phyloP scores from a whole-genome alignment of 2,113 vertebrate genomes.

The Suricata suricatta region DNA sequence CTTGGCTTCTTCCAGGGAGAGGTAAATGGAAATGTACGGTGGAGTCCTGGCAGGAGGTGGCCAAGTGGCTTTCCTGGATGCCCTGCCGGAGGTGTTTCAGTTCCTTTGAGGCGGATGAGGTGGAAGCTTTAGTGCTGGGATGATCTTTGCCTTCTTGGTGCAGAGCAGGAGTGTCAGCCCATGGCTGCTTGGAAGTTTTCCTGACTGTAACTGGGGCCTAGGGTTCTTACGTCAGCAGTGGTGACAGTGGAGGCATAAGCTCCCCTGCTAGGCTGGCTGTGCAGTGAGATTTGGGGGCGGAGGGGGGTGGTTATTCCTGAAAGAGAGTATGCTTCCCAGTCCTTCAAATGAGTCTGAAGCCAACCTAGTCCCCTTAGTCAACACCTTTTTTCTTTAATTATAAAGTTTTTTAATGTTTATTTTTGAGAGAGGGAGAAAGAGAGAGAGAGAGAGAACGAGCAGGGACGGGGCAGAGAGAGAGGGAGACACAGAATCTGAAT shows the following conservation, averaged over 20 bases:
- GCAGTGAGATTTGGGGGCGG: background rate
- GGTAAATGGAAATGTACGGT: background rate
- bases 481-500: too few relatives aligned
- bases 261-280: background rate
- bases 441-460: too few relatives aligned
- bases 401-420: too few relatives aligned
- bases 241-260: background rate
- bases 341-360: background rate
- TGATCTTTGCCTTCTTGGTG: background rate
- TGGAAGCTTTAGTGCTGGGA: background rate
- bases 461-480: too few relatives aligned
- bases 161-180: background rate
- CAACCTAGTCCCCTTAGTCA: background rate
- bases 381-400: too few relatives aligned
- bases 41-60: background rate
- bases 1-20: background rate
- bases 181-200: background rate
- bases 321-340: background rate
- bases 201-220: background rate
- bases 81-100: rapidly evolving
- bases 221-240: background rate
- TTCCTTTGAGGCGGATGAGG: background rate
- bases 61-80: rapidly evolving
- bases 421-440: too few relatives aligned
- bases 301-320: background rate